These are phyloP conservation scores for Pammene aurita DNA, from an alignment of 2,888 invertebrate genomes.

Conservation along the genomic window DNA sequence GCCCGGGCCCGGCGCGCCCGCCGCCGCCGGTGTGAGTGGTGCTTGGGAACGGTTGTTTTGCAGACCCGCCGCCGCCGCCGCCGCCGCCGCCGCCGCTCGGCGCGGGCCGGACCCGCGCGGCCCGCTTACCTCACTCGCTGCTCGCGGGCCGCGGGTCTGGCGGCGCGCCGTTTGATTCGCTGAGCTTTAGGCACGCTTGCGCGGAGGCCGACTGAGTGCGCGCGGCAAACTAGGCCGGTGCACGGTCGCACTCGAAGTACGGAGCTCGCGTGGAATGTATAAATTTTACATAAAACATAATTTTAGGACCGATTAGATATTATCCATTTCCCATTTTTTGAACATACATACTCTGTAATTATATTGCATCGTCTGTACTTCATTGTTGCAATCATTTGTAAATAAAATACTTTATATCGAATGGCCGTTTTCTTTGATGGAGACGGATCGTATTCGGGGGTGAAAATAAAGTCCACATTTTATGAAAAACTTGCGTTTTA, in stretches of 20 bases:
- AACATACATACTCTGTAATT: slow-evolving; percentile 81
- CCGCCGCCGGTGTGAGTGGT: slow-evolving; percentile 6
- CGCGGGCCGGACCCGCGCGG: slow-evolving; percentile 41
- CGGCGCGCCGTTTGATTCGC: slow-evolving; percentile 58
- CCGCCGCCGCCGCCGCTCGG: no score
- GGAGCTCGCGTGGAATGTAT: slow-evolving; percentile 67
- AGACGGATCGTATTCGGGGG: slow-evolving; percentile 10
- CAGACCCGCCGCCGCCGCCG: no score
- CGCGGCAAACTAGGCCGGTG: slow-evolving; percentile 41
- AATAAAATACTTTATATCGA: slow-evolving; percentile 84
- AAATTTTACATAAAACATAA: slow-evolving; percentile 75
- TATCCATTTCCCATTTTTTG: slow-evolving; percentile 81
- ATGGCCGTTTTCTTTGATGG: slow-evolving; percentile 42
- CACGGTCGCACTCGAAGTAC: slow-evolving; percentile 51
- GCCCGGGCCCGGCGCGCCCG: slow-evolving; percentile 42
- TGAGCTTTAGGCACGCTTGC: slow-evolving; percentile 62
- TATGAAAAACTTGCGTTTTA: slow-evolving; percentile 70
- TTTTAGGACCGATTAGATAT: slow-evolving; percentile 82
- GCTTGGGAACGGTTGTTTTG: slow-evolving; percentile 24
- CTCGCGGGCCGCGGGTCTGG: slow-evolving; percentile 44
- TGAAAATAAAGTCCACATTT: slow-evolving; percentile 51
- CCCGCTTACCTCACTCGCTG: slow-evolving; percentile 37
- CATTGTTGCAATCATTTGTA: slow-evolving; percentile 85
- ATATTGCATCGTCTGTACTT: slow-evolving; percentile 82
- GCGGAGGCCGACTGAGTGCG: slow-evolving; percentile 14